Evolutionary conservation across 2,888 invertebrate species (phyloP).

Genomic region (Eristalis intricaria): DNA sequence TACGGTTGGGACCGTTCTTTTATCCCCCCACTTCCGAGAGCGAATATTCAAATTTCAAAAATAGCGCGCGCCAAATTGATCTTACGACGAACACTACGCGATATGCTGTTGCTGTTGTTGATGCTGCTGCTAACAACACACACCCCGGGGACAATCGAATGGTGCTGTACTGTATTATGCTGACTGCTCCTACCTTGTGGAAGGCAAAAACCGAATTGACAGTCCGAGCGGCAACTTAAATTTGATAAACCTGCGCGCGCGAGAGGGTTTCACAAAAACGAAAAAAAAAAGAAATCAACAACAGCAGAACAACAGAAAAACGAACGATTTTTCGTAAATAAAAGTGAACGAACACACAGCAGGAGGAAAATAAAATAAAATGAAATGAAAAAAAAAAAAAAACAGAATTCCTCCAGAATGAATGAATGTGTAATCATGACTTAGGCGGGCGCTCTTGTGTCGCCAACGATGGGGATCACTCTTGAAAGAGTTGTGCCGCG

Average conservation of each 20-base stretch:
- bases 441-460: constrained; percentile 60
- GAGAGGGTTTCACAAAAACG: constrained; percentile 61
- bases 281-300: constrained; percentile 36
- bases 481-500: constrained; percentile 58
- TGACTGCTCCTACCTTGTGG: constrained; percentile 68
- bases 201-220: constrained; percentile 72
- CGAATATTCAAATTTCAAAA: constrained; percentile 70
- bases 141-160: constrained; percentile 56
- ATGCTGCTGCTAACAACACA: constrained; percentile 11
- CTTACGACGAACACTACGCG: constrained; percentile 39
- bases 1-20: constrained; percentile 6
- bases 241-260: constrained; percentile 71
- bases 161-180: constrained; percentile 35
- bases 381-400: constrained; percentile 17
- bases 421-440: constrained; percentile 70
- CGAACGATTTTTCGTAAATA: constrained; percentile 54
- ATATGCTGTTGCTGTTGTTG: constrained; percentile 11
- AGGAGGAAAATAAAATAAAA: constrained; percentile 1
- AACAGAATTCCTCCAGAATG: constrained; percentile 58
- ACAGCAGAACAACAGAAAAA: constrained; percentile 38
- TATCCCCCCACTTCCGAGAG: constrained; percentile 34
- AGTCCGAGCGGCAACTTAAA: constrained; percentile 70
- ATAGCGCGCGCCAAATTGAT: constrained; percentile 72
- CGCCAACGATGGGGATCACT: constrained; percentile 48
- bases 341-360: neutral